phyloP scores from a whole-genome alignment of 2,888 invertebrate species.

The Eupithecia pulchellata region DNA sequence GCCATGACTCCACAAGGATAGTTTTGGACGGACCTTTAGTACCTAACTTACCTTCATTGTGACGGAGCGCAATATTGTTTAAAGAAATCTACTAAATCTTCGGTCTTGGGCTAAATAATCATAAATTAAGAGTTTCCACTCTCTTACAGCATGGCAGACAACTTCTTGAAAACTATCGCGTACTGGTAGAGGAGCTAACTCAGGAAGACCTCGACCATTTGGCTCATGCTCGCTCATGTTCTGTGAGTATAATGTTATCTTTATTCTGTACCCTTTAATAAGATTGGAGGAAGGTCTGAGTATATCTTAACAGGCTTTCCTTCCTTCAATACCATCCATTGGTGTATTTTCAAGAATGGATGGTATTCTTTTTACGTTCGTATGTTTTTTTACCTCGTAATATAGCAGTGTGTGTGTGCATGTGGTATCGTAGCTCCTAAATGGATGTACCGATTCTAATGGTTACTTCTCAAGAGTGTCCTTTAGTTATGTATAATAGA shows the following conservation, averaged over 20 bases:
- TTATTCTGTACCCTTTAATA: neutral
- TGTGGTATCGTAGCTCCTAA: neutral
- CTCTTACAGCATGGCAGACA: constrained; percentile 89
- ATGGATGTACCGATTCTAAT: neutral
- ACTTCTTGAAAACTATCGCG: constrained; percentile 94
- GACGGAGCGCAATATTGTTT: too few species aligned
- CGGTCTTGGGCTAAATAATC: neutral
- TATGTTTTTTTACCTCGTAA: neutral
- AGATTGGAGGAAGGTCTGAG: neutral
- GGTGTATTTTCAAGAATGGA: neutral
- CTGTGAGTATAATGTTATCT: constrained; percentile 84
- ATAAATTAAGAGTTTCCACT: neutral
- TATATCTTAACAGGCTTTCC: too few species aligned
- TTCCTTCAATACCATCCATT: too few species aligned
- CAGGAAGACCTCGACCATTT: constrained; percentile 93
- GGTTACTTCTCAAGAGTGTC: too few species aligned
- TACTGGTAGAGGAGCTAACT: constrained; percentile 92
- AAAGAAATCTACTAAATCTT: too few species aligned
- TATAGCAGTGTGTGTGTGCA: neutral
- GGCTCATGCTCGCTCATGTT: constrained; percentile 93
- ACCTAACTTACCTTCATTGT: too few species aligned
- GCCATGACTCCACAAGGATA: neutral
- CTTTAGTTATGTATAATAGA: too few species aligned
- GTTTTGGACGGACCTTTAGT: too few species aligned
- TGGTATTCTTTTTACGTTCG: too few species aligned